Conservation (phyloP, 1,140 invertebrate genomes). For the Belonocnema kinseyi region DNA sequence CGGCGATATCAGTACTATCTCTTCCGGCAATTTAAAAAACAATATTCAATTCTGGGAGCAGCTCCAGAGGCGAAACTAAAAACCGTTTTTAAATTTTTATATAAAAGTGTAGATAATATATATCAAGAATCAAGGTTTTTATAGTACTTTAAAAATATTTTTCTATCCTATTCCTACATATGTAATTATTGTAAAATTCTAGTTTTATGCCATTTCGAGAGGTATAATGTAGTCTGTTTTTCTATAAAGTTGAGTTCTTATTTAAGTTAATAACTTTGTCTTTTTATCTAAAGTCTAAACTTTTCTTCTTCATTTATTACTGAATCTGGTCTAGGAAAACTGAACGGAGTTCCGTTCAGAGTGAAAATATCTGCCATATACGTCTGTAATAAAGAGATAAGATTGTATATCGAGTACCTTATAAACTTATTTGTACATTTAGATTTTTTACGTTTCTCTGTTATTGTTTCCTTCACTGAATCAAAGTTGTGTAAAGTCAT, state of each 20-base stretch:
- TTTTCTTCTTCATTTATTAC: background rate
- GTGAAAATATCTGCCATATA: constrained; percentile 8
- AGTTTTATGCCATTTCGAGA: constrained; percentile 8
- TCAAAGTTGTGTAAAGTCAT: background rate
- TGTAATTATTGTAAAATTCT: constrained; percentile 2
- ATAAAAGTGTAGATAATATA: constrained; percentile 36
- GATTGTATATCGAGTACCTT: background rate
- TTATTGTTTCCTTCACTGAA: background rate
- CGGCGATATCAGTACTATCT: constrained; percentile 53
- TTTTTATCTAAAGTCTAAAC: background rate
- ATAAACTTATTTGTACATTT: constrained; percentile 5
- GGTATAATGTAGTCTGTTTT: background rate
- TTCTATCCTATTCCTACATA: background rate
- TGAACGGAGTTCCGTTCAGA: background rate
- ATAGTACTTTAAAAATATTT: constrained; percentile 36
- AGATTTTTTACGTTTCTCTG: background rate
- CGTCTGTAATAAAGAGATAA: background rate
- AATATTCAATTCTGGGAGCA: constrained; percentile 71
- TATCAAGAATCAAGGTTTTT: background rate
- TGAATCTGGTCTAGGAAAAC: background rate
- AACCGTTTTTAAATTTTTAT: constrained; percentile 33
- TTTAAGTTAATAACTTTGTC: background rate
- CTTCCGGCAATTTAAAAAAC: constrained; percentile 64
- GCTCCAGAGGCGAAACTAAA: constrained; percentile 60
- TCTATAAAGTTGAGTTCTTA: no score